Conservation (phyloP, 2,113 vertebrate species). For the Phainopepla nitens region DNA sequence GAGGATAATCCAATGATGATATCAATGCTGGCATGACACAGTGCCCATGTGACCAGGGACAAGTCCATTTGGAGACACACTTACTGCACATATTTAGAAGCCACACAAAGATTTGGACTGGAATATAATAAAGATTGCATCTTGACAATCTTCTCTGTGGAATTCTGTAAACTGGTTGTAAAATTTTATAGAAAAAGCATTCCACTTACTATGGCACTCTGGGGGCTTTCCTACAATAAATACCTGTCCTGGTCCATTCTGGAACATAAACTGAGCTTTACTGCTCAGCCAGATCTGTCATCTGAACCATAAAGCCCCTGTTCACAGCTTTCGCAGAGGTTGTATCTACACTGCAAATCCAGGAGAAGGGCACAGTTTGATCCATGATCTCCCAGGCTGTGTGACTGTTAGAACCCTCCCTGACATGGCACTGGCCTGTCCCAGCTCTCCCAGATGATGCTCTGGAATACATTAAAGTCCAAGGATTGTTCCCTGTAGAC, state of each 20-base stretch:
- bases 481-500: neutral
- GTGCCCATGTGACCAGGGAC: neutral
- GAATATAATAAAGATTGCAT: neutral
- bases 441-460: neutral
- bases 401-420: neutral
- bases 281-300: neutral
- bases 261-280: neutral
- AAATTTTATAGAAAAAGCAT: slow-evolving; percentile 38
- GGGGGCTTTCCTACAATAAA: slow-evolving; percentile 9
- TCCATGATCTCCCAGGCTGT: neutral
- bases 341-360: neutral
- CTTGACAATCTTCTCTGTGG: neutral
- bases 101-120: neutral
- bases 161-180: neutral
- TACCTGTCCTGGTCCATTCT: slow-evolving; percentile 2
- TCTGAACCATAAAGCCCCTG: neutral
- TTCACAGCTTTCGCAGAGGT: neutral
- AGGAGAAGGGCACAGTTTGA: neutral
- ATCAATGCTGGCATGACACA: slow-evolving; percentile 4
- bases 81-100: neutral
- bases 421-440: neutral
- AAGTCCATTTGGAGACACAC: slow-evolving; percentile 9
- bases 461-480: neutral
- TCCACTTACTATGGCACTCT: neutral
- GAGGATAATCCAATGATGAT: slow-evolving; percentile 31